Evolutionary conservation across 2,888 invertebrate genomes (phyloP).

Genomic region (Nomada fucata): DNA sequence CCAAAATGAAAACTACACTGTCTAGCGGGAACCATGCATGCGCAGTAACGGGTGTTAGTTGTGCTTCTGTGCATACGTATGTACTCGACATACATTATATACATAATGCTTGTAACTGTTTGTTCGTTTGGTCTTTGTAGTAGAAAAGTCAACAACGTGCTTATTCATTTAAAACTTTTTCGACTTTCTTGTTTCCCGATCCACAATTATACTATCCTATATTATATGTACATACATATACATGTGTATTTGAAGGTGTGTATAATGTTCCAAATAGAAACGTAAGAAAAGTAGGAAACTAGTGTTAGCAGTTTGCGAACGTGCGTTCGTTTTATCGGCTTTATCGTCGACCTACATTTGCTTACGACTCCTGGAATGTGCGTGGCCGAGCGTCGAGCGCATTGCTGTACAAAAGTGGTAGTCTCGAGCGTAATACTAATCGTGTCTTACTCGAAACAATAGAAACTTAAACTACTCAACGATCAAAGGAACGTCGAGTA

Average conservation of each 20-base stretch:
- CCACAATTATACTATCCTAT: too few species aligned
- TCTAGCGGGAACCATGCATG: slow-evolving; percentile 13
- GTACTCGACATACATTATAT: slow-evolving; percentile 18
- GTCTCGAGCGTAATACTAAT: slow-evolving; percentile 20
- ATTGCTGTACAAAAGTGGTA: slow-evolving; percentile 21
- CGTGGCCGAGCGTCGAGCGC: slow-evolving; percentile 40
- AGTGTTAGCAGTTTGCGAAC: slow-evolving; percentile 17
- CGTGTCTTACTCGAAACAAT: slow-evolving; percentile 3
- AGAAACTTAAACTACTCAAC: neutral
- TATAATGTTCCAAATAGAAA: slow-evolving; percentile 1
- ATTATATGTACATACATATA: neutral
- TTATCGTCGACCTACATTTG: slow-evolving; percentile 27
- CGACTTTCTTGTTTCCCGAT: neutral
- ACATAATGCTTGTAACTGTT: neutral
- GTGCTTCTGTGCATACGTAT: slow-evolving; percentile 17
- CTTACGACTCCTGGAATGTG: slow-evolving; percentile 42
- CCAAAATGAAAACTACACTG: slow-evolving; percentile 50
- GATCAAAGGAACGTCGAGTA: slow-evolving; percentile 8
- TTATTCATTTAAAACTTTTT: neutral
- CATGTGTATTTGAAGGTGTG: neutral
- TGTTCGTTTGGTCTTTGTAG: neutral
- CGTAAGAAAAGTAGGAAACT: slow-evolving; percentile 12
- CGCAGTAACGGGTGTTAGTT: slow-evolving; percentile 21
- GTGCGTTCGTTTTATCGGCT: slow-evolving; percentile 38
- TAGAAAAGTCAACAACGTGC: slow-evolving; percentile 6